Evolutionary conservation across 37 sponge, comb jelly and placozoan species (phyloP).

Genomic region (Dysidea cf. avara): DNA sequence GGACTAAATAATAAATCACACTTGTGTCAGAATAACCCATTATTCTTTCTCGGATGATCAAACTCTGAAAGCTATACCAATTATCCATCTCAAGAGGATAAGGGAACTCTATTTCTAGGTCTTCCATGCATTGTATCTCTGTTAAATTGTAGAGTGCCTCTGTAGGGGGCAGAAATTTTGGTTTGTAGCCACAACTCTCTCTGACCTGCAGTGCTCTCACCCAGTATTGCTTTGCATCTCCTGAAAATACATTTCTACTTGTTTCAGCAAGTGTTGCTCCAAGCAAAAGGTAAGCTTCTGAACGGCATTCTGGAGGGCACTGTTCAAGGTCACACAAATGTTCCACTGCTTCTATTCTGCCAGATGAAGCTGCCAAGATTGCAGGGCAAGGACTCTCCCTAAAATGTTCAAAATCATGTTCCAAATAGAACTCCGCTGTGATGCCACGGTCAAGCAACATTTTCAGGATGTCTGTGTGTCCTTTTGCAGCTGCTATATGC

Average conservation of each 20-base stretch:
- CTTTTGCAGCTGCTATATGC: slow-evolving; percentile 85
- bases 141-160: slow-evolving; percentile 34
- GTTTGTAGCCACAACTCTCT: slow-evolving; percentile 9
- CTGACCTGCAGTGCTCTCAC: slow-evolving; percentile 15
- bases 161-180: slow-evolving; percentile 34
- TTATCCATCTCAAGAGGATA: slow-evolving; percentile 24
- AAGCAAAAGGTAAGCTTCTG: slow-evolving; percentile 67
- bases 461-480: slow-evolving; percentile 64
- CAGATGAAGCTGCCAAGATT: slow-evolving; percentile 79
- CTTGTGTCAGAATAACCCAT: slow-evolving; percentile 79
- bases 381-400: slow-evolving; percentile 72
- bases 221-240: too few species aligned
- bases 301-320: slow-evolving; percentile 49
- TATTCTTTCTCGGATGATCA: slow-evolving; percentile 80
- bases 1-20: slow-evolving; percentile 67
- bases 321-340: slow-evolving; percentile 35
- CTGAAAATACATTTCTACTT: slow-evolving; percentile 31
- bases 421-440: slow-evolving; percentile 57
- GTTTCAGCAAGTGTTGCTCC: slow-evolving; percentile 77
- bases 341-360: slow-evolving; percentile 54
- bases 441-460: slow-evolving; percentile 54
- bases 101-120: too few species aligned
- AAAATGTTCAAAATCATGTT: slow-evolving; percentile 23
- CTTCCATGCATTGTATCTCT: slow-evolving; percentile 34
- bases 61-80: too few species aligned